Conservation (phyloP, 2,797 vertebrate species). For the Scyliorhinus canicula region DNA sequence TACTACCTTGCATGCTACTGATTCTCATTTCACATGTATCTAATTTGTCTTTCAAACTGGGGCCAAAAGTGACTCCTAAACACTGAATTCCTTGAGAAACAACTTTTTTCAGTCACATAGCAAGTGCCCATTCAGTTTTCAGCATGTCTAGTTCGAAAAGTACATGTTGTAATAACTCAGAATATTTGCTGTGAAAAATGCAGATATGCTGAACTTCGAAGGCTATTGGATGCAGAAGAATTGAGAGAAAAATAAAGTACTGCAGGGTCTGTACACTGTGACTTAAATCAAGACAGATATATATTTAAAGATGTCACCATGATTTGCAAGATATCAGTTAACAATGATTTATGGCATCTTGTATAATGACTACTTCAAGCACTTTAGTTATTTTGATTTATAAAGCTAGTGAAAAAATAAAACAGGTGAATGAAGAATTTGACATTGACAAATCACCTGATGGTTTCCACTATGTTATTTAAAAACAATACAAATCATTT, state of each 20-base stretch:
- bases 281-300: neutral
- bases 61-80: neutral
- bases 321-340: neutral
- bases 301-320: neutral
- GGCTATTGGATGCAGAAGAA: neutral
- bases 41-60: neutral
- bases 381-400: neutral
- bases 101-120: neutral
- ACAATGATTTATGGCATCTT: constrained; percentile 24
- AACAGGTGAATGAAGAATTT: neutral
- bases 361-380: neutral
- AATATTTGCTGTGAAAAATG: neutral
- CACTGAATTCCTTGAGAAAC: neutral
- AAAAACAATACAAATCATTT: constrained; percentile 2
- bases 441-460: constrained; percentile 8
- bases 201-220: constrained; percentile 1
- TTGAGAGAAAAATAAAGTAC: neutral
- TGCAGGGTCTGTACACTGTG: neutral
- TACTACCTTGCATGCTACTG: neutral
- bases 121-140: neutral
- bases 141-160: neutral
- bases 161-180: neutral
- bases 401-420: neutral
- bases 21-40: neutral
- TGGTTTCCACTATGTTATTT: neutral